Conservation (phyloP, 1,140 invertebrate genomes). For the Hirudo medicinalis region DNA sequence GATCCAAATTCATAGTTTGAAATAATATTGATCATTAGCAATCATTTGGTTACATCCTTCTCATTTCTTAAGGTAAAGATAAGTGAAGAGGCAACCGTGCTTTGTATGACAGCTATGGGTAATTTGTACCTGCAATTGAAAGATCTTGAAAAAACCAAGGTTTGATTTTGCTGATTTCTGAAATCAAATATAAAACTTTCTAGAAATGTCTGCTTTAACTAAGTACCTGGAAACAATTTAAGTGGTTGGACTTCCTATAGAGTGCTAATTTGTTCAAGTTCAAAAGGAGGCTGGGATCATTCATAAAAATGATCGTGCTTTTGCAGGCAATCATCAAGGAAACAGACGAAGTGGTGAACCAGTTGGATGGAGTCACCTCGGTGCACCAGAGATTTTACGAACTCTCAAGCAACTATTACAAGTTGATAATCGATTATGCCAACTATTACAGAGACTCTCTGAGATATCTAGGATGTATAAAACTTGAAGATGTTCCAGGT, state of each 20-base stretch:
- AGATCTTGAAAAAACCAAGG: slow-evolving; percentile 65
- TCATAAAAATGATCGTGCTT: neutral
- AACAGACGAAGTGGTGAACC: slow-evolving; percentile 69
- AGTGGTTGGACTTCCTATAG: too few species aligned
- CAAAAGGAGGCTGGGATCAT: neutral
- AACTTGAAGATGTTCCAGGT: slow-evolving; percentile 51
- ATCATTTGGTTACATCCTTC: neutral
- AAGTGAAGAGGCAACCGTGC: slow-evolving; percentile 67
- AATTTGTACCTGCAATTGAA: slow-evolving; percentile 69
- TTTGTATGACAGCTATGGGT: slow-evolving; percentile 71
- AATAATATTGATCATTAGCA: neutral
- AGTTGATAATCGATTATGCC: slow-evolving; percentile 69
- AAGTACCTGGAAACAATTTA: neutral
- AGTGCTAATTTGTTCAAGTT: neutral
- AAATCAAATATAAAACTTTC: neutral
- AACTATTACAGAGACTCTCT: slow-evolving; percentile 88
- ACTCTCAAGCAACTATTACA: slow-evolving; percentile 78
- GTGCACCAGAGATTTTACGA: slow-evolving; percentile 92
- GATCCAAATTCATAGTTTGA: neutral
- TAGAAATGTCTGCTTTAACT: neutral
- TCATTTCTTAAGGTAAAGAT: slow-evolving; percentile 50
- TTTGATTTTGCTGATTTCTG: slow-evolving; percentile 25
- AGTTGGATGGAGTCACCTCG: slow-evolving; percentile 74
- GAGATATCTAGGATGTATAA: slow-evolving; percentile 82
- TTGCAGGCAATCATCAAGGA: slow-evolving; percentile 71